Percentiles rank a stretch among this genome's conserved stretches.
Conservation (phyloP, 2,888 invertebrate species). For the Rhagophthalmus giganteus region DNA sequence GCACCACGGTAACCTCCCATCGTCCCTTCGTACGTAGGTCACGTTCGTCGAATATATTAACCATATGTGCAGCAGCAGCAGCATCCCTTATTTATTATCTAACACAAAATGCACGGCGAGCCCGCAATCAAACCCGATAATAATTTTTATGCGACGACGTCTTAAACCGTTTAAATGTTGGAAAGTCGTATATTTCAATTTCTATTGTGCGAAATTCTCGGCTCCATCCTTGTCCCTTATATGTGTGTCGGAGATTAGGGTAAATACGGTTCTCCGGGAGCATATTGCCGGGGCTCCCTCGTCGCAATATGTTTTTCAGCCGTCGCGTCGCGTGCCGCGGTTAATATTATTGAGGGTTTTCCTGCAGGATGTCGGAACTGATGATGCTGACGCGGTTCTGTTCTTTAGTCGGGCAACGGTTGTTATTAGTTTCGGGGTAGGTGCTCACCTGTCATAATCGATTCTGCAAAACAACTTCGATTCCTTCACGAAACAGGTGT, state of each 20-base stretch:
- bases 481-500: constrained; percentile 76
- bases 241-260: constrained; percentile 39
- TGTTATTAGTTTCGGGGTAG: too few species aligned
- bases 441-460: constrained; percentile 75
- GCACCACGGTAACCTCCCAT: constrained; percentile 9
- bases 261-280: constrained; percentile 36
- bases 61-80: constrained; percentile 3
- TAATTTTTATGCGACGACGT: not conserved
- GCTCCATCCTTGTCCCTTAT: constrained; percentile 31
- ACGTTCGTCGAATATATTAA: constrained; percentile 12
- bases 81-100: too few species aligned
- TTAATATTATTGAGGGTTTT: constrained; percentile 47
- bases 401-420: too few species aligned
- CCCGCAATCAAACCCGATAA: too few species aligned
- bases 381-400: too few species aligned
- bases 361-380: constrained; percentile 1
- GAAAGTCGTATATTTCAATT: constrained; percentile 31
- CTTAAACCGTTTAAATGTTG: constrained; percentile 10
- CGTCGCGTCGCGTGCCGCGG: constrained; percentile 50
- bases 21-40: constrained; percentile 16
- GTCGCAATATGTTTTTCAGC: constrained; percentile 41
- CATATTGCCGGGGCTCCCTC: constrained; percentile 38
- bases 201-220: constrained; percentile 27
- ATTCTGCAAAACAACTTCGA: constrained; percentile 75
- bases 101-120: too few species aligned